Evolutionary conservation across 2,888 invertebrate genomes (phyloP), one percentile per base, ranked within the genome.

Genomic region (Phortica magna): DNA sequence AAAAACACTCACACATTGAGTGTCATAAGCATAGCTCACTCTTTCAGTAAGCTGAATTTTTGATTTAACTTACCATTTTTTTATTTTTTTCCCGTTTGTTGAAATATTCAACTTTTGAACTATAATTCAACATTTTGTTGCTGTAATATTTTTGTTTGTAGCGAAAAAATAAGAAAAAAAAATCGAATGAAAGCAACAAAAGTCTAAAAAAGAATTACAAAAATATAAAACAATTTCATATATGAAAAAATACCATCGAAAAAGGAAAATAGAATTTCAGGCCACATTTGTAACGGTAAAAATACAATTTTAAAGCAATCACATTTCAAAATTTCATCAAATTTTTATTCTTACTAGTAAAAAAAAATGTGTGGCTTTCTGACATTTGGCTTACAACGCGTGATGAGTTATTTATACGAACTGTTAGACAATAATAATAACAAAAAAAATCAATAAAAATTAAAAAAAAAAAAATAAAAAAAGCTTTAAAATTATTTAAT

Each of bases 81-180:
- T 55, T 3, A 17, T 55, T 55, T 55, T 55, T 55, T n/a, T n/a
- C n/a, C n/a, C 5, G n/a, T 61, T 61, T 61, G 48, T 84, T 84
- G 84, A 86, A 83, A 83, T 83, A 88, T 83, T 80, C 78, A 81
- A 75, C 83, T 74, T 74, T 73, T 79, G 76, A 83, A 75, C 88
- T 80, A 88, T 87, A 85, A 84, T 80, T 83, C 85, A 81, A 71
- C 81, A 78, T 88, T 84, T 81, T 80, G 68, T 71, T 71, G 70
- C 53, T 53, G n/a, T 22, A 61, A 61, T 19, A 61, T 22, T 12
- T 64, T 64, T 31, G 22, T 22, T 64, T 64, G 39, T 1, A 12
- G 64, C 64, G 31, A 64, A 22, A 64, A 31, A 31, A 64, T 2
- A 48, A 48, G 7, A 48, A 48, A 48, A 14, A 48, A 48, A 6